phyloP scores from a whole-genome alignment of 92 coral and sea anemone genomes.

The Anthopleura xanthogrammica region DNA sequence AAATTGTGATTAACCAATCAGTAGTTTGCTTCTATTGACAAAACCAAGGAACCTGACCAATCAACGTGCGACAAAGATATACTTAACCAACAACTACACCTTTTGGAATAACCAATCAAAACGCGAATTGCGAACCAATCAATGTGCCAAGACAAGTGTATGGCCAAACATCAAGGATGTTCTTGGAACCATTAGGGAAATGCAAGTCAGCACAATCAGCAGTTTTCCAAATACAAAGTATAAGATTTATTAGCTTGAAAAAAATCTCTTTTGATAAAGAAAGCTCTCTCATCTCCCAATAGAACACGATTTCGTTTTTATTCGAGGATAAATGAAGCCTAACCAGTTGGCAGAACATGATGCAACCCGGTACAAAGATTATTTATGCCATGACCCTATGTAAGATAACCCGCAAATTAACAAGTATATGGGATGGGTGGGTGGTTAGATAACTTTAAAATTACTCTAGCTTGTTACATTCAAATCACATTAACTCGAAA shows the following conservation, averaged over 20 bases:
- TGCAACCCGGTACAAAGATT: background rate
- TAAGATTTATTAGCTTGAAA: background rate
- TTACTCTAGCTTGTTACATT: background rate
- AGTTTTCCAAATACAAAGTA: background rate
- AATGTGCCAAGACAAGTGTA: background rate
- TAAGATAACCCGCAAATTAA: background rate
- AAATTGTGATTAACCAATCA: background rate
- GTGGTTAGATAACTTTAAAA: background rate
- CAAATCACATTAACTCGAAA: background rate
- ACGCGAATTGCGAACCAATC: background rate
- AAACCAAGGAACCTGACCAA: conserved; percentile 1
- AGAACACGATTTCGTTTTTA: background rate
- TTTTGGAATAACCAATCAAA: conserved; percentile 2
- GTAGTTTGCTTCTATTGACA: background rate
- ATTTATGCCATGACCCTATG: conserved; percentile 2
- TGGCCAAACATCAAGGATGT: background rate
- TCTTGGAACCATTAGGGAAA: background rate
- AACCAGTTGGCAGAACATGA: background rate
- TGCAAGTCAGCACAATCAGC: background rate
- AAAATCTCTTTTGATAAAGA: background rate
- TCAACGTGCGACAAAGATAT: background rate
- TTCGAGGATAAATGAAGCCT: background rate
- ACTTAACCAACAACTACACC: background rate
- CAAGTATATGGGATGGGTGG: background rate
- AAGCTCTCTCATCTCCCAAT: background rate